phyloP scores from a whole-genome alignment of 23 tunicate genomes.

The Clavelina lepadiformis region DNA sequence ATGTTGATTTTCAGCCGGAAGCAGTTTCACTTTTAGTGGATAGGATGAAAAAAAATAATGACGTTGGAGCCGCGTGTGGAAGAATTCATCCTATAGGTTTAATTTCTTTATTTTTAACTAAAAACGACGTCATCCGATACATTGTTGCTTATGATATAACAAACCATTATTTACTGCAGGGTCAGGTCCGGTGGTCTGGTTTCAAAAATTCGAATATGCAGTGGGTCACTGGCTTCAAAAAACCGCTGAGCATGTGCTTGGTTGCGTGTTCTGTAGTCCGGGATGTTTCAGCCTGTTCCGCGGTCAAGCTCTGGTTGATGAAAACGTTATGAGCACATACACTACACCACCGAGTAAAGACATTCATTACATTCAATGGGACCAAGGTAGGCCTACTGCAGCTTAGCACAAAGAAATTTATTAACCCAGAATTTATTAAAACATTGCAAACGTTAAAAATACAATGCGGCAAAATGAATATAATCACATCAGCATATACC shows the following conservation, averaged over 20 bases:
- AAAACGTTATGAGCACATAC: slow-evolving; percentile 78
- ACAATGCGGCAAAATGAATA: neutral
- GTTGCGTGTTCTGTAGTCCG: slow-evolving; percentile 98
- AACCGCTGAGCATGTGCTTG: slow-evolving; percentile 99
- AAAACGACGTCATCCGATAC: no score
- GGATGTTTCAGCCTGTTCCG: slow-evolving; percentile 97
- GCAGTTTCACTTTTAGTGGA: slow-evolving; percentile 77
- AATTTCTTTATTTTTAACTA: no score
- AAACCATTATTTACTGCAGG: no score
- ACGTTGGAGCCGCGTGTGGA: slow-evolving; percentile 97
- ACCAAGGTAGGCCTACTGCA: slow-evolving; percentile 62
- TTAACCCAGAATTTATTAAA: neutral
- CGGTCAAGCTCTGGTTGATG: slow-evolving; percentile 65
- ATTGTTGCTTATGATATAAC: no score
- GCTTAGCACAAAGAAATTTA: neutral
- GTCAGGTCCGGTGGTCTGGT: slow-evolving; percentile 90
- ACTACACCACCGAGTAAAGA: slow-evolving; percentile 77
- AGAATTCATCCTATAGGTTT: slow-evolving; percentile 98
- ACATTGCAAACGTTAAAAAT: neutral
- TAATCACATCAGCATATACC: no score
- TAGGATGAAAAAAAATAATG: slow-evolving; percentile 82
- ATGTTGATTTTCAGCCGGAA: slow-evolving; percentile 97
- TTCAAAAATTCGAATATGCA: slow-evolving; percentile 98
- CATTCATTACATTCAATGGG: slow-evolving; percentile 91
- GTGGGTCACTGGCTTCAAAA: slow-evolving; percentile 99